Conservation (phyloP, 2,888 invertebrate species). For the Ormyrus rosae region DNA sequence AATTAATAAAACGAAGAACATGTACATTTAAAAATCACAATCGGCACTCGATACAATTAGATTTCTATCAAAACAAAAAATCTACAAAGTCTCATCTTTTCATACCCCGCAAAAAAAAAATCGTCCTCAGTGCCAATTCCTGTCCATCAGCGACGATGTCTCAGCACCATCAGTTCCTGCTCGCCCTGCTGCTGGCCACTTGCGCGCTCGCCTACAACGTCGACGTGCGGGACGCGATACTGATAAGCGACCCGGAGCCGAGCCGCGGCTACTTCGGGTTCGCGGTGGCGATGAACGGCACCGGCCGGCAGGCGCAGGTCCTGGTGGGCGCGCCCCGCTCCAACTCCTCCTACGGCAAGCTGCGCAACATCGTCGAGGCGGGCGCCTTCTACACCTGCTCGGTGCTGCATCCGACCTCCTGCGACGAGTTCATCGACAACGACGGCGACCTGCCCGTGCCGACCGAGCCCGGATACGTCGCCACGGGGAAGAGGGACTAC, state of each 20-base stretch:
- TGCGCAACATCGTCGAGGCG: constrained; percentile 62
- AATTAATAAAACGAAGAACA: too few species aligned
- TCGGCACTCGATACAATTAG: too few species aligned
- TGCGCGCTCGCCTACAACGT: constrained; percentile 63
- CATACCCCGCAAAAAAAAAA: too few species aligned
- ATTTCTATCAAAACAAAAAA: too few species aligned
- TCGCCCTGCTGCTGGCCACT: neutral
- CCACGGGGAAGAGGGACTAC: constrained; percentile 59
- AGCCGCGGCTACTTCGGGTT: constrained; percentile 71
- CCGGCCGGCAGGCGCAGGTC: constrained; percentile 57
- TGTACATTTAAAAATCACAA: too few species aligned
- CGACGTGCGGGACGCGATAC: constrained; percentile 64
- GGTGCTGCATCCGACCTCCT: constrained; percentile 59
- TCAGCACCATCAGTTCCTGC: neutral
- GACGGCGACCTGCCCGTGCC: too few species aligned
- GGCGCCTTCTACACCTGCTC: constrained; percentile 70
- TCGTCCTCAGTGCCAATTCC: neutral
- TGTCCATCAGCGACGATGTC: neutral
- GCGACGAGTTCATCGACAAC: constrained; percentile 57
- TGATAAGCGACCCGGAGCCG: constrained; percentile 64
- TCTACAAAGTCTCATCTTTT: too few species aligned
- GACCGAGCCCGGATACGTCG: neutral
- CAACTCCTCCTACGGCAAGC: constrained; percentile 58
- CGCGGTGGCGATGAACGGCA: constrained; percentile 67
- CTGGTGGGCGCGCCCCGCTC: constrained; percentile 72